phyloP scores from a whole-genome alignment of 37 sponge, comb jelly and placozoan species.

The Geodia barretti region DNA sequence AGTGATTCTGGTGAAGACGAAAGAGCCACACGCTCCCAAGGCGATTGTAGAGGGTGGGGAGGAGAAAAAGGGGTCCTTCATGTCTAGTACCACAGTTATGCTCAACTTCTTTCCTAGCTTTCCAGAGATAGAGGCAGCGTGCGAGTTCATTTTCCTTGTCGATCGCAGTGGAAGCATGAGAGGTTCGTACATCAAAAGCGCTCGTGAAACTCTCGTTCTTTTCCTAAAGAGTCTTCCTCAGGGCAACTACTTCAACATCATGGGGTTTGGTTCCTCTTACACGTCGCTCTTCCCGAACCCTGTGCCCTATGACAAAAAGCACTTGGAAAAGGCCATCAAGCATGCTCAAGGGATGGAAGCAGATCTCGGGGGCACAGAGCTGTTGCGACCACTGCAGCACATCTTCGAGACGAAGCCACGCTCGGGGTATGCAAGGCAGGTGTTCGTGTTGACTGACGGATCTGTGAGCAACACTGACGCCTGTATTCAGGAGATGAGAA shows the following conservation, averaged over 20 bases:
- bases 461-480: conserved; percentile 66
- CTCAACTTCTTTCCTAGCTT: conserved; percentile 74
- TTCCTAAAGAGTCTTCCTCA: conserved; percentile 83
- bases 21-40: conserved; percentile 55
- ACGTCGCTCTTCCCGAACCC: conserved; percentile 55
- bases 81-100: conserved; percentile 62
- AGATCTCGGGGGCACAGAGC: conserved; percentile 76
- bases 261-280: conserved; percentile 78
- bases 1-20: conserved; percentile 46
- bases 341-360: conserved; percentile 61
- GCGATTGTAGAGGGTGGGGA: conserved; percentile 52
- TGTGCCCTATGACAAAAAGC: conserved; percentile 60
- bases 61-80: conserved; percentile 10
- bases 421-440: conserved; percentile 63
- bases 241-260: conserved; percentile 84
- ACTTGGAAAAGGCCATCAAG: conserved; percentile 57
- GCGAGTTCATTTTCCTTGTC: conserved; percentile 81
- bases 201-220: conserved; percentile 74
- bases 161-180: conserved; percentile 90
- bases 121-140: conserved; percentile 13
- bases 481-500: conserved; percentile 53
- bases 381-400: conserved; percentile 58
- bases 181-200: conserved; percentile 66
- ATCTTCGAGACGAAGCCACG: conserved; percentile 44
- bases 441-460: conserved; percentile 84